phyloP scores from a whole-genome alignment of 2,113 vertebrate genomes.

The Caracal caracal region DNA sequence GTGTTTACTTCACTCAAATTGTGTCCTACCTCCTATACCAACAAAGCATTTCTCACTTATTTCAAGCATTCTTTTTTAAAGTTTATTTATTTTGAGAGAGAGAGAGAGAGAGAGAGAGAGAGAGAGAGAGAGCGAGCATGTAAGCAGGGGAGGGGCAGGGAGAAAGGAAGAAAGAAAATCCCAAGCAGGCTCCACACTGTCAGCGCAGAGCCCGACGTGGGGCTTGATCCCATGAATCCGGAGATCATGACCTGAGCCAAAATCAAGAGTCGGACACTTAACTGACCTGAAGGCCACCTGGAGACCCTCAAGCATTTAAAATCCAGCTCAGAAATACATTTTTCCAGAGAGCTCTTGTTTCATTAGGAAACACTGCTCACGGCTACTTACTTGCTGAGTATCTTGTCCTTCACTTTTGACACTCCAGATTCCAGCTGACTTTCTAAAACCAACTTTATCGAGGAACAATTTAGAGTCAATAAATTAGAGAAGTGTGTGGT shows the following conservation, averaged over 20 bases:
- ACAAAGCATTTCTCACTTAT: neutral
- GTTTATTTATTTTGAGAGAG: too few species aligned
- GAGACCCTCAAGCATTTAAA: neutral
- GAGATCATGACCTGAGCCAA: too few species aligned
- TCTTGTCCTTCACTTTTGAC: neutral
- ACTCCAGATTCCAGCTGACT: neutral
- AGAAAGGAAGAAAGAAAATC: too few species aligned
- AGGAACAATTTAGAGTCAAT: neutral
- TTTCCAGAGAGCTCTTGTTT: neutral
- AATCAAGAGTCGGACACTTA: too few species aligned
- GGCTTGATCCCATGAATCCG: too few species aligned
- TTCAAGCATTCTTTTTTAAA: neutral
- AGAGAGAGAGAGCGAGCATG: too few species aligned
- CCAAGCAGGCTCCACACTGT: too few species aligned
- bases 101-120: too few species aligned
- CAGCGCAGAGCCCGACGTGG: fast-evolving
- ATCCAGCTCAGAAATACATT: neutral
- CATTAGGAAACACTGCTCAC: neutral
- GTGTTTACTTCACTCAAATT: neutral
- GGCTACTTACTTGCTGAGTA: too few species aligned
- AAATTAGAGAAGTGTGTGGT: neutral
- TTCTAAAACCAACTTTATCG: neutral
- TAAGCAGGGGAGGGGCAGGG: too few species aligned
- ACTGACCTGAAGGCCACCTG: too few species aligned
- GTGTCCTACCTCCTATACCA: neutral